Base-by-base conservation (phyloP, 2,797 vertebrate genomes). In the Ceyx erithaca region DNA sequence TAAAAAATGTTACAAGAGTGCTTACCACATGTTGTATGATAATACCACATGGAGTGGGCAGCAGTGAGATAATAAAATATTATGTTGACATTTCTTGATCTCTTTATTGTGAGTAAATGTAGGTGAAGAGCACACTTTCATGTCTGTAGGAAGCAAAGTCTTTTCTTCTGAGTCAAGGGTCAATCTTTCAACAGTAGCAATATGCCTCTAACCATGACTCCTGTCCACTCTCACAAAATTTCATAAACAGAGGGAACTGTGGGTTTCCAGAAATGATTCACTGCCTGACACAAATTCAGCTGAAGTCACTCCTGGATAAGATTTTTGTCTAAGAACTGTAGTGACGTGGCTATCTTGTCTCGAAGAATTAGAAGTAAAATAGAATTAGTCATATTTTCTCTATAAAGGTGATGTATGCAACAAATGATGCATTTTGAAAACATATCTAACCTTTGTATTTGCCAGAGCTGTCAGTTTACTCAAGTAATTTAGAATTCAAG, bases 151-250 rank as follows among this genome's bases (percentile, higher is more conserved):
- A 67, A 85, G 4, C 8, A 57, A 12, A 4, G 12, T 2, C 7
- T 82, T 86, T 79, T 48, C 22, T 80, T 78, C 23, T 19, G 80
- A 28, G 15, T 6, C 9, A 43, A 76, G 18, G 15, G 26, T 15
- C 5, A 30, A 0, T 52, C 43, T 69, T 89, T 82, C 14, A 41
- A 21, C 0, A 1, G 26, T 30, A 70, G 19, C 12, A 80, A n/a
- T 3, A 40, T 14, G 4, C 3, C 0, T n/a, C 40, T 59, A 48
- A 70, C 10, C 58, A 21, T 0, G 2, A 35, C 16, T 80, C 10
- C n/a, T 79, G 0, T 49, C 35, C 11, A 26, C 14, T 72, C 46
- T 58, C 23, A 69, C 2, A 62, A 70, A 52, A 4, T 19, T 31
- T 33, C 37, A 19, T 41, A 64, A 90, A 20, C 15, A 46, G 25